Evolutionary conservation across 2,797 vertebrate genomes (phyloP).

Genomic region (Enteromius thamalakanensis): DNA sequence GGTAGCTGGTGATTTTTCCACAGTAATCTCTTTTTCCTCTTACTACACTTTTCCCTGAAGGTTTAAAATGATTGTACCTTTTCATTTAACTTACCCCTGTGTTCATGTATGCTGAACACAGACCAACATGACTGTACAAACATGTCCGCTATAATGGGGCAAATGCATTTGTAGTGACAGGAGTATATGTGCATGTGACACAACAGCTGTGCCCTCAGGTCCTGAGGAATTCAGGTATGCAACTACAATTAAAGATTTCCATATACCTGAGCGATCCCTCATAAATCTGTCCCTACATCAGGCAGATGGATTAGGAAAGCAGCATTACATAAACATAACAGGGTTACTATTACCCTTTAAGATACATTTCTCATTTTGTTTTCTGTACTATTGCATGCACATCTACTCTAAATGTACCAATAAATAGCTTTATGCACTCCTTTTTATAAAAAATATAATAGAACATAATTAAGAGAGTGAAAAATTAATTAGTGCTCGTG

Average conservation of each 20-base stretch:
- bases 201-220: slow-evolving; percentile 43
- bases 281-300: slow-evolving; percentile 46
- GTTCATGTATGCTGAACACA: slow-evolving; percentile 36
- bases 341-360: background rate
- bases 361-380: background rate
- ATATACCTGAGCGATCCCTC: slow-evolving; percentile 36
- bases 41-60: slow-evolving; percentile 18
- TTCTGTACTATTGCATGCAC: background rate
- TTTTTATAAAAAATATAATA: background rate
- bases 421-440: background rate
- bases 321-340: background rate
- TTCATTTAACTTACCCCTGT: slow-evolving; percentile 10
- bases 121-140: slow-evolving; percentile 54
- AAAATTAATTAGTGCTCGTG: background rate
- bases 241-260: slow-evolving; percentile 57
- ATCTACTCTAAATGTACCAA: background rate
- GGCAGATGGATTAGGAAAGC: slow-evolving; percentile 8
- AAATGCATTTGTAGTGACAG: slow-evolving; percentile 36
- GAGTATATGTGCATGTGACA: slow-evolving; percentile 41
- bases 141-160: slow-evolving; percentile 48
- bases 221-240: slow-evolving; percentile 51
- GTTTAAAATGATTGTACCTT: slow-evolving; percentile 19
- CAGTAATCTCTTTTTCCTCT: slow-evolving; percentile 1
- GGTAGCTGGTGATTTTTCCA: slow-evolving; percentile 21
- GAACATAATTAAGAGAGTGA: background rate